Evolutionary conservation across 1,140 invertebrate genomes (phyloP).

Genomic region (Argopecten irradians): DNA sequence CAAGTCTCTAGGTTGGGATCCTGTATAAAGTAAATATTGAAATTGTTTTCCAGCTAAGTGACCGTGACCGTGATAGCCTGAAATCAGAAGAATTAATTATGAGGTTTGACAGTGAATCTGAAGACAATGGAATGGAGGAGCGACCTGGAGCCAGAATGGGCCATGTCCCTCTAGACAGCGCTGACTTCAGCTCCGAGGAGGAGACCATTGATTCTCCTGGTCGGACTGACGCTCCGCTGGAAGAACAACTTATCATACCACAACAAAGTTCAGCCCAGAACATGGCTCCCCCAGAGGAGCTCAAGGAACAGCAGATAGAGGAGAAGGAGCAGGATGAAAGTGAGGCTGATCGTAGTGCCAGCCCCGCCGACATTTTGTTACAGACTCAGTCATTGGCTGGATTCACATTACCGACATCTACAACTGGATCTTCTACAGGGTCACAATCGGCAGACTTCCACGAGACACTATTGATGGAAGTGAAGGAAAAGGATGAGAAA

Average conservation of each 20-base stretch:
- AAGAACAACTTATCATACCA: not conserved
- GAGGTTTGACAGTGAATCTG: not conserved
- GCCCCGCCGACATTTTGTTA: slow-evolving; percentile 50
- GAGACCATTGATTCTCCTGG: slow-evolving; percentile 14
- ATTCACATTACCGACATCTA: slow-evolving; percentile 52
- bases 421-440: slow-evolving; percentile 48
- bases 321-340: slow-evolving; percentile 16
- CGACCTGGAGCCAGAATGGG: not conserved
- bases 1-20: too few species aligned
- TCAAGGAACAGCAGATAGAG: slow-evolving; percentile 30
- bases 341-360: slow-evolving; percentile 47
- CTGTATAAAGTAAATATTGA: not conserved
- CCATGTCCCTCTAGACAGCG: not conserved
- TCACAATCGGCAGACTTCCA: not conserved
- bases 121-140: slow-evolving; percentile 11
- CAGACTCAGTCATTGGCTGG: slow-evolving; percentile 61
- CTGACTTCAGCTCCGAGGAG: not conserved
- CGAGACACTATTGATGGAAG: not conserved
- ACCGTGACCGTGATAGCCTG: not conserved
- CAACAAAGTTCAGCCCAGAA: not conserved
- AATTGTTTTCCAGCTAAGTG: not conserved
- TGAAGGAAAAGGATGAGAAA: slow-evolving; percentile 53
- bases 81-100: not conserved
- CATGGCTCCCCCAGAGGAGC: slow-evolving; percentile 3
- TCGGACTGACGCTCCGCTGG: not conserved